Evolutionary conservation across 2,888 invertebrate species (phyloP).

Genomic region (Liopterus haemorrhoidalis): DNA sequence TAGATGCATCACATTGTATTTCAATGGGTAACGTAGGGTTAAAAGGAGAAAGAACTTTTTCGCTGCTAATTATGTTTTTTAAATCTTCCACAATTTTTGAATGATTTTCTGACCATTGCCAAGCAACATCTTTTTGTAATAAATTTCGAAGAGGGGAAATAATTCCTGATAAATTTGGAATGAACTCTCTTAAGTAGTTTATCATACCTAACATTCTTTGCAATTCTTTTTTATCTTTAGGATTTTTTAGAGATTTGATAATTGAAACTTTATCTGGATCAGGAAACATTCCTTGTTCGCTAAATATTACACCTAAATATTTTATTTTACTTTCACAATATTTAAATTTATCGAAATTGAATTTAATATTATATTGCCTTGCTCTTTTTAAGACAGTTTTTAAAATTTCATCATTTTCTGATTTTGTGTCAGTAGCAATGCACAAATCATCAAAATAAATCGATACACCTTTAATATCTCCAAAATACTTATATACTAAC

Average conservation of each 20-base stretch:
- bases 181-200: conserved; percentile 28
- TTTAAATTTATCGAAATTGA: conserved; percentile 35
- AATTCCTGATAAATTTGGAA: conserved; percentile 15
- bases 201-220: conserved; percentile 34
- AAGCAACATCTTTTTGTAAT: conserved; percentile 27
- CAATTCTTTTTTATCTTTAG: conserved; percentile 33
- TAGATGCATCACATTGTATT: no score
- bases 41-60: no score
- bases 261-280: conserved; percentile 28
- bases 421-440: conserved; percentile 18
- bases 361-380: conserved; percentile 33
- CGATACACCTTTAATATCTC: conserved; percentile 34
- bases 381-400: conserved; percentile 31
- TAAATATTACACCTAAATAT: conserved; percentile 33
- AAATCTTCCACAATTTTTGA: no score
- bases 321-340: conserved; percentile 31
- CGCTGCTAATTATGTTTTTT: no score
- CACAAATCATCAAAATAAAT: conserved; percentile 38
- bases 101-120: conserved; percentile 12
- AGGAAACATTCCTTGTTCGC: conserved; percentile 25
- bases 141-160: conserved; percentile 9
- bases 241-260: conserved; percentile 24
- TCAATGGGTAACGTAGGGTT: no score
- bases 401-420: conserved; percentile 33
- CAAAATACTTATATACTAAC: conserved; percentile 36